These are phyloP conservation scores for Lutjanus erythropterus DNA, from an alignment of 2,113 vertebrate species.

Conservation along the genomic window DNA sequence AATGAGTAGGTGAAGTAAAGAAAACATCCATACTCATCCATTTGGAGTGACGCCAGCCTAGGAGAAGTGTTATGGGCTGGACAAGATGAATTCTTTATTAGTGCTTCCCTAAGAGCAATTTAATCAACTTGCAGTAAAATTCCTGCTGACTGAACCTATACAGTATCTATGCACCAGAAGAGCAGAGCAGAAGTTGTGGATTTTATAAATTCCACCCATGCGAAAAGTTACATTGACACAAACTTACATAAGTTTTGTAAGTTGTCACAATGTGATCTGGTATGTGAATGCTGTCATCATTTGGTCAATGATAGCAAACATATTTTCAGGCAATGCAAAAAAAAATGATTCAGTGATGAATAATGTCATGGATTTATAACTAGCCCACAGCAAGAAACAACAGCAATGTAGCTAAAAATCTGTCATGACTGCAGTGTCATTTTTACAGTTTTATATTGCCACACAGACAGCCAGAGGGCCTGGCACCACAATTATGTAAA, in stretches of 20 bases:
- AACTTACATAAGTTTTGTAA: slow-evolving; percentile 2
- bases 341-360: slow-evolving; percentile 23
- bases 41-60: slow-evolving; percentile 33
- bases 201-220: background rate
- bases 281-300: slow-evolving; percentile 22
- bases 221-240: background rate
- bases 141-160: slow-evolving; percentile 26
- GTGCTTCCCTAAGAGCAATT: slow-evolving; percentile 47
- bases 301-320: background rate
- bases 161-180: slow-evolving; percentile 16
- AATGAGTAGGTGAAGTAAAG: slow-evolving; percentile 20
- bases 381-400: slow-evolving; percentile 34
- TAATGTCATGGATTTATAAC: slow-evolving; percentile 36
- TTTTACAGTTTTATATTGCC: slow-evolving; percentile 48
- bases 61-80: slow-evolving; percentile 16
- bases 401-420: slow-evolving; percentile 27
- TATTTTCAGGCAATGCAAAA: slow-evolving; percentile 21
- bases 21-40: slow-evolving; percentile 38
- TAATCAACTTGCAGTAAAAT: slow-evolving; percentile 55
- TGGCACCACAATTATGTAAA: slow-evolving; percentile 49
- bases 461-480: slow-evolving; percentile 45
- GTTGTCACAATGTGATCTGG: background rate
- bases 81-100: slow-evolving; percentile 54
- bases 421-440: slow-evolving; percentile 53
- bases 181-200: slow-evolving; percentile 9